Evolutionary conservation across 2,888 invertebrate species (phyloP), one percentile per base, ranked within the genome.

Genomic region (Eupeodes luniger): DNA sequence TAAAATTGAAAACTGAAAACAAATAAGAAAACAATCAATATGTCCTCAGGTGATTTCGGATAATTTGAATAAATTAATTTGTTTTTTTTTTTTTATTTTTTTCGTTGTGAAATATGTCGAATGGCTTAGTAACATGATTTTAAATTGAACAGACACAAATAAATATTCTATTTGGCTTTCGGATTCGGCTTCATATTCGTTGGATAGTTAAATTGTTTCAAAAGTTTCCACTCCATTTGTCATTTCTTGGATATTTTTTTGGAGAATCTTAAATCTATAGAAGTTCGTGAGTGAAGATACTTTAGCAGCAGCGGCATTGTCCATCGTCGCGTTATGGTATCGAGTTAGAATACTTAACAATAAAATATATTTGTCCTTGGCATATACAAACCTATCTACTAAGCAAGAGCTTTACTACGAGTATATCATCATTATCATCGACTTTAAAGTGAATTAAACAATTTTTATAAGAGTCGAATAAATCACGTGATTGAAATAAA

Each of bases 341-440:
- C 49, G 74, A 67, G 11, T 12, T 62, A 36, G 40, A 55, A 14
- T 55, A 47, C 10, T 19, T 14, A 40, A 40, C 14, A 47, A 66
- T 66, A 27, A 27, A 40, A 44, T 19, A 5, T 5, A 70, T 70
- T 64, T 59, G 78, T 49, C 82, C 85, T 69, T 85, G 85, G 27
- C 81, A 61, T 55, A 81, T 36, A 74, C 40, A 1, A 40, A 40
- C 6, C 27, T 27, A 27, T 27, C 27, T 27, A 27, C 27, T 27
- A 27, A 74, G 19, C 9, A 44, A 14, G 34, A 55, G 44, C 14
- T 55, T 55, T 0, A 27, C 34, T 51, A 19, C 19, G 0, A 0
- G 19, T 19, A 12, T 53, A 53, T 40, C 40, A 49, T 11, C 10
- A 34, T 59, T 40, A 40, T 27, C 27, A 27, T 27, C 27, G 9